Evolutionary conservation across 1,140 invertebrate species (phyloP).

Genomic region (Liolophura sinensis): DNA sequence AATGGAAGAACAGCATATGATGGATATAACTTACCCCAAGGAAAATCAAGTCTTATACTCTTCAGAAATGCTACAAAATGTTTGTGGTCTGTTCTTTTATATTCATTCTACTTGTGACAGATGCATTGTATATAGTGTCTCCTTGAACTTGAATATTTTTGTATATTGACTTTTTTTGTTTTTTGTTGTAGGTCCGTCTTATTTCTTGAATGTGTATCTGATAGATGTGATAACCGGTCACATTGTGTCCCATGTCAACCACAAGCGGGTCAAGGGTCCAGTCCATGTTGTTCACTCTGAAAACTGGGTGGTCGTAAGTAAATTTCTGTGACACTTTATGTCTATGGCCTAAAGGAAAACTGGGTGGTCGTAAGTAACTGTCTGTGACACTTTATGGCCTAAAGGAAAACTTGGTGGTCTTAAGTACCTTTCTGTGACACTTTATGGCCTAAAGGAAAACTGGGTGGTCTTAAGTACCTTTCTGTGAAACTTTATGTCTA

Average conservation of each 20-base stretch:
- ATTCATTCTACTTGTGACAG: no score
- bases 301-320: constrained; percentile 85
- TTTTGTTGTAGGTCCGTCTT: constrained; percentile 43
- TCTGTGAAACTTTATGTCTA: no score
- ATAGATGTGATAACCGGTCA: constrained; percentile 87
- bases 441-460: no score
- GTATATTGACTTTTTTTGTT: neutral
- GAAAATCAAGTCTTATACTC: no score
- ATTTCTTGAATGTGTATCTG: constrained; percentile 78
- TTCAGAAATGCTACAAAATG: no score
- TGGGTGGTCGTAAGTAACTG: neutral
- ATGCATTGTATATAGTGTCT: no score
- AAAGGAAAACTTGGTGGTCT: neutral
- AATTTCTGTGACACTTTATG: constrained; percentile 12
- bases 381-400: constrained; percentile 7
- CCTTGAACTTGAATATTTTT: no score
- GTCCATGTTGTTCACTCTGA: constrained; percentile 93
- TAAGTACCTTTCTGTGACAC: neutral
- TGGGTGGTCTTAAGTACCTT: neutral
- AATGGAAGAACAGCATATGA: no score
- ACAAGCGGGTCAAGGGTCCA: constrained; percentile 80
- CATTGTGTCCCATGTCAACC: constrained; percentile 65
- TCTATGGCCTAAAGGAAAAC: no score
- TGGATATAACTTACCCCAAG: no score
- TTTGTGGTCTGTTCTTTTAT: no score